A percentile compares a stretch with the other conserved stretches of the same genome.
Evolutionary conservation across 2,797 vertebrate species (phyloP).

Genomic region (Sebastes umbrosus): DNA sequence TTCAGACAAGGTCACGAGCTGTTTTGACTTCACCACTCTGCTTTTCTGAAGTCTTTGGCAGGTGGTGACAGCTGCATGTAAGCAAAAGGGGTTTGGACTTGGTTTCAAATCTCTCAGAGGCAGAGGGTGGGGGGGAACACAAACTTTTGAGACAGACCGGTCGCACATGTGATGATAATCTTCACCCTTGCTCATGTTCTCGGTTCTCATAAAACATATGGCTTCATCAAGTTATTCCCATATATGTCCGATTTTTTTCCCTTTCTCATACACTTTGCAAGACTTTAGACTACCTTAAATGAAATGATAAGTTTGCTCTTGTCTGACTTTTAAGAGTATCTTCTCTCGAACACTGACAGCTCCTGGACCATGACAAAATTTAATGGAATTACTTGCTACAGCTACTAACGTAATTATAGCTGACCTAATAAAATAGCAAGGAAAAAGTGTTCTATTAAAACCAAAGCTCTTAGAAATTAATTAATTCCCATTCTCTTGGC

Average conservation of each 20-base stretch:
- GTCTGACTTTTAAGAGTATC: constrained; percentile 38
- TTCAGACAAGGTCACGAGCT: constrained; percentile 74
- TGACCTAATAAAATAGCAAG: constrained; percentile 56
- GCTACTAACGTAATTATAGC: constrained; percentile 66
- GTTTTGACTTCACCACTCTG: constrained; percentile 78
- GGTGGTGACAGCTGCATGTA: constrained; percentile 72
- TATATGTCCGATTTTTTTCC: neutral
- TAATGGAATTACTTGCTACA: constrained; percentile 52
- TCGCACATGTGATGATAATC: constrained; percentile 27
- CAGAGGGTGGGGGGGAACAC: constrained; percentile 7
- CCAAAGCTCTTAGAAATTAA: constrained; percentile 66
- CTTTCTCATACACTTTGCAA: neutral
- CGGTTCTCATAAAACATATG: neutral
- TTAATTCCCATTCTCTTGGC: constrained; percentile 41
- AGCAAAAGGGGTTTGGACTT: constrained; percentile 53
- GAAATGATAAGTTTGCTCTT: constrained; percentile 15
- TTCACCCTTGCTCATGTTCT: neutral
- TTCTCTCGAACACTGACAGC: constrained; percentile 36
- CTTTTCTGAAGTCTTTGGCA: constrained; percentile 65
- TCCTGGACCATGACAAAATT: constrained; percentile 56
- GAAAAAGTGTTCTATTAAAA: constrained; percentile 65
- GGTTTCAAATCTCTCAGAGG: constrained; percentile 35
- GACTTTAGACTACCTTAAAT: neutral
- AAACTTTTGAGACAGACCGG: constrained; percentile 20
- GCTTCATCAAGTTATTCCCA: neutral